These are phyloP conservation scores for Epizoanthus rinbou DNA, from an alignment of 92 coral and sea anemone species.

Conservation along the genomic window DNA sequence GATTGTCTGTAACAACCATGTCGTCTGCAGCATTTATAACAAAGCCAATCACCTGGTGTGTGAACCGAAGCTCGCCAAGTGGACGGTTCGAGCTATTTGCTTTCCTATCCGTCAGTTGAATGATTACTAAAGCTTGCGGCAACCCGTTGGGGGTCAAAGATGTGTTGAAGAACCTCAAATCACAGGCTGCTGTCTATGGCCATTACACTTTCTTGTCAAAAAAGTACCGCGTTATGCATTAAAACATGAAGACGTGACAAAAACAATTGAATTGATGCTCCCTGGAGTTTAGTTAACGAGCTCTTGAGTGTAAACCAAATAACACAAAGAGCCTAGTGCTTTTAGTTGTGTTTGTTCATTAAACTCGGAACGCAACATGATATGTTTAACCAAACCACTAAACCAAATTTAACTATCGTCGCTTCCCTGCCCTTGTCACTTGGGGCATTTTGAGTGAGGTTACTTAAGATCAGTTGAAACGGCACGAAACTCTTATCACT, in stretches of 20 bases:
- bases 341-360: conserved; percentile 25
- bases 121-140: conserved; percentile 1
- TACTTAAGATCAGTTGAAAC: too few relatives aligned
- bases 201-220: conserved; percentile 3
- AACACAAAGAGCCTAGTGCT: conserved; percentile 24
- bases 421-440: conserved; percentile 19
- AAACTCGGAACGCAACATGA: not conserved
- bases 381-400: not conserved
- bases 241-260: not conserved
- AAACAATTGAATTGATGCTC: not conserved
- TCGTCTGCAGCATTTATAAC: conserved; percentile 13
- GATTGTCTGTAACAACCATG: conserved; percentile 27
- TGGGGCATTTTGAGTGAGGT: not conserved
- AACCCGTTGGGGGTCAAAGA: not conserved
- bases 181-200: not conserved
- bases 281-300: conserved; percentile 29
- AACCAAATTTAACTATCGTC: conserved; percentile 7
- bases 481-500: not conserved
- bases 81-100: conserved; percentile 2
- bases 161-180: not conserved
- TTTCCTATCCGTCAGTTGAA: conserved; percentile 18
- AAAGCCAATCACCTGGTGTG: too few relatives aligned
- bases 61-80: not conserved
- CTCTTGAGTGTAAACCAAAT: conserved; percentile 37
- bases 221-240: not conserved